Evolutionary conservation across 2,888 invertebrate genomes (phyloP).

Genomic region (Monoplex corrugatus): DNA sequence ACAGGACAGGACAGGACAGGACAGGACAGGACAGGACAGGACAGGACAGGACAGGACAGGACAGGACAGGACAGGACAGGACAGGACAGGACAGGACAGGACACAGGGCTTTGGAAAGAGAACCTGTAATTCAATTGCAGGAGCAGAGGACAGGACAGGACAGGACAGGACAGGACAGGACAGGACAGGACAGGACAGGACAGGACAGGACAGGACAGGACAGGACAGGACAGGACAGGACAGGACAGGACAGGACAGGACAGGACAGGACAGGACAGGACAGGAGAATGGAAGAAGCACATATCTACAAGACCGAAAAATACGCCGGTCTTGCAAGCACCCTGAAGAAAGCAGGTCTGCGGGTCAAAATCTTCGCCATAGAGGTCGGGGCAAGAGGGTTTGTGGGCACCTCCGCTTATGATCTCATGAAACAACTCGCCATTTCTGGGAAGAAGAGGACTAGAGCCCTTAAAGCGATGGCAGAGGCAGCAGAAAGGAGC

Average conservation of each 20-base stretch:
- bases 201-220: not conserved
- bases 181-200: not conserved
- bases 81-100: not conserved
- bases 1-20: not conserved
- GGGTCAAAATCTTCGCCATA: too few species aligned
- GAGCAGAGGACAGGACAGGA: not conserved
- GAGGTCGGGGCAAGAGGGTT: too few species aligned
- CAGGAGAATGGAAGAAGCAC: not conserved
- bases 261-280: not conserved
- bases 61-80: not conserved
- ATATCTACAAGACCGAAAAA: too few species aligned
- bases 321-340: too few species aligned
- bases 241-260: not conserved
- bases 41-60: constrained; percentile 17
- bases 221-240: not conserved
- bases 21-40: constrained; percentile 8
- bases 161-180: constrained; percentile 12
- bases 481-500: too few species aligned
- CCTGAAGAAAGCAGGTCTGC: too few species aligned
- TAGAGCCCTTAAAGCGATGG: too few species aligned
- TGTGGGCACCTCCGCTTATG: too few species aligned
- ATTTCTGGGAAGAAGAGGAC: too few species aligned
- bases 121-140: not conserved
- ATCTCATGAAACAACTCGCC: too few species aligned
- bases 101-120: not conserved